phyloP scores from a whole-genome alignment of 2,113 vertebrate species.

The Toxostoma redivivum region DNA sequence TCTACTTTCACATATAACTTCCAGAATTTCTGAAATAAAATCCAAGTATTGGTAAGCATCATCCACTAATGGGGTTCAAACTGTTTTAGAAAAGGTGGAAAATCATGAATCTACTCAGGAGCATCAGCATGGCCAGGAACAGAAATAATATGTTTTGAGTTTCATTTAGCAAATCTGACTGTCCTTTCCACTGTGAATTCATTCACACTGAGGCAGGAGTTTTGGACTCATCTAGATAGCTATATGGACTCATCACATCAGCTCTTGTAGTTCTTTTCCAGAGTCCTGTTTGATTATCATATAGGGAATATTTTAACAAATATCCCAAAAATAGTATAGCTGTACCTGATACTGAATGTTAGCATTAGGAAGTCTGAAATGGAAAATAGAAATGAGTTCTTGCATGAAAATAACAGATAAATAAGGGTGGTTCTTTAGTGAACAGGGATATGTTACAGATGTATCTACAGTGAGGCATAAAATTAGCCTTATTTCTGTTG shows the following conservation, averaged over 20 bases:
- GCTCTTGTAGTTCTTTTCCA: neutral
- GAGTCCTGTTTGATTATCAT: neutral
- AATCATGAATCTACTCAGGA: neutral
- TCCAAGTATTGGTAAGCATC: neutral
- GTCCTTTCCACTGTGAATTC: neutral
- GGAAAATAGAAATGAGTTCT: neutral
- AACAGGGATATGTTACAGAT: neutral
- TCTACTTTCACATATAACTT: neutral
- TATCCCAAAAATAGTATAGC: neutral
- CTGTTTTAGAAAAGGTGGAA: neutral
- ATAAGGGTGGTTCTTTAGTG: neutral
- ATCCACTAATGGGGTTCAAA: neutral
- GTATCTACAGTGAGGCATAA: neutral
- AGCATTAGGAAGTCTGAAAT: neutral
- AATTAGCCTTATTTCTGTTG: neutral
- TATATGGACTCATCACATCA: neutral
- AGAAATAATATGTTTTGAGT: neutral
- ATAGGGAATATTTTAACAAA: neutral
- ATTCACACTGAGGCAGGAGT: neutral
- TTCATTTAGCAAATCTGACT: neutral
- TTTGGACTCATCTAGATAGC: neutral
- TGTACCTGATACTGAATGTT: neutral
- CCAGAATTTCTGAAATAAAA: neutral
- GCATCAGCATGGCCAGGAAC: neutral
- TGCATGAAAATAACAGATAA: neutral